Percentiles rank a stretch among this genome's conserved stretches.
Conservation (phyloP, 2,888 invertebrate genomes). For the Sphinx pinastri region DNA sequence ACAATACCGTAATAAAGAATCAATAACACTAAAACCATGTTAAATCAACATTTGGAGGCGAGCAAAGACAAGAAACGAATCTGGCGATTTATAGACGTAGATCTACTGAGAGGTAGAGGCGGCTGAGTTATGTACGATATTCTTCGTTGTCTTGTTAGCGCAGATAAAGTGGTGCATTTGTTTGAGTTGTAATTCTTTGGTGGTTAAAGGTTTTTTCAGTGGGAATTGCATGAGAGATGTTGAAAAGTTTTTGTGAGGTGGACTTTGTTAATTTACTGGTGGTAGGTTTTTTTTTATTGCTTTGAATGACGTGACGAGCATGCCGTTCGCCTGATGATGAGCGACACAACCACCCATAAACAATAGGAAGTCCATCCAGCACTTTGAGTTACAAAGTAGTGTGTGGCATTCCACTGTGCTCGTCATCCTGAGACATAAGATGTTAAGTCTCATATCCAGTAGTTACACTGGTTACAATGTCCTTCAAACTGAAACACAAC, state of each 20-base stretch:
- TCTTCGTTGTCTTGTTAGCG: constrained; percentile 19
- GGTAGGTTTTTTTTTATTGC: no score
- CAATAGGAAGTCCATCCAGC: no score
- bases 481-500: no score
- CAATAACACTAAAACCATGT: constrained; percentile 83
- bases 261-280: neutral
- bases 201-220: neutral
- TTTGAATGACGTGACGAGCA: no score
- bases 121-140: constrained; percentile 37
- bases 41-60: constrained; percentile 82
- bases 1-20: constrained; percentile 82
- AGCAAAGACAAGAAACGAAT: constrained; percentile 82
- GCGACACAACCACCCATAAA: no score
- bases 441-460: no score
- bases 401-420: no score
- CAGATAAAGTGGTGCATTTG: constrained; percentile 12
- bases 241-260: neutral
- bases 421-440: no score
- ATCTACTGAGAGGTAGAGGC: constrained; percentile 60
- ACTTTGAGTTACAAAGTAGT: no score
- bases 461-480: no score
- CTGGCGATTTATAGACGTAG: constrained; percentile 78
- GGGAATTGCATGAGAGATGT: neutral
- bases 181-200: neutral
- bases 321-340: no score